Evolutionary conservation across 2,113 vertebrate species (phyloP), one percentile per base, ranked within the genome.

Genomic region (Glaucomys volans): DNA sequence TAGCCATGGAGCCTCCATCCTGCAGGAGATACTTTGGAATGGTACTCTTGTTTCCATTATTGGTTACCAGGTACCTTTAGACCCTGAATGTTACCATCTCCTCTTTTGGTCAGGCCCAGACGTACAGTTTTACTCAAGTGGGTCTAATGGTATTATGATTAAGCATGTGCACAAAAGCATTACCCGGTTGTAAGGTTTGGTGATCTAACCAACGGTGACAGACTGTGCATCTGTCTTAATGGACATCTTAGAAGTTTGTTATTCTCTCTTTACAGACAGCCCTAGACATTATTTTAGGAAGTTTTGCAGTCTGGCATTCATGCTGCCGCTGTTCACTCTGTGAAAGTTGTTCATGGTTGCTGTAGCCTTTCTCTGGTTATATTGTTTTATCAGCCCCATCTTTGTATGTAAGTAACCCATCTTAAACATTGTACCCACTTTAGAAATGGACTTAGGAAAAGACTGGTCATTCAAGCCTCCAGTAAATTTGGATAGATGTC

Each of bases 361-460:
- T 62, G 0, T 76, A 71, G 64, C 66, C 64, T 87, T 40, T 74
- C 13, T 86, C 72, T 91, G 59, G 30, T 90, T 97, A 80, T 81
- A 52, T 93, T 44, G 28, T 84, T 90, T 87, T 22, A 62, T 72
- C 22, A 52, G 52, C 44, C 57, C 24, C 20, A 28, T 94, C 62
- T 97, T 95, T 83, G 59, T 64, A 20, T 54, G 44, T 84, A 8
- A 95, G 47, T 91, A 95, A 88, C 14, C 7, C 32, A 26, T 84
- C 79, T 42, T 69, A 87, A 94, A 69, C 24, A 82, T 66, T 52
- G 28, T 92, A n/a, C 54, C 52, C 12, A 57, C 50, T 81, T 64
- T 57, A 90, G 94, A 97, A 95, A 87, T 62, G 77, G 62, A 87
- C 64, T 84, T 82, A 88, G 79, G 69, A 59, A 89, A 83, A 87